Evolutionary conservation across 2,888 invertebrate genomes (phyloP), one percentile per base, ranked within the genome.

Genomic region (Tridacna crocea): DNA sequence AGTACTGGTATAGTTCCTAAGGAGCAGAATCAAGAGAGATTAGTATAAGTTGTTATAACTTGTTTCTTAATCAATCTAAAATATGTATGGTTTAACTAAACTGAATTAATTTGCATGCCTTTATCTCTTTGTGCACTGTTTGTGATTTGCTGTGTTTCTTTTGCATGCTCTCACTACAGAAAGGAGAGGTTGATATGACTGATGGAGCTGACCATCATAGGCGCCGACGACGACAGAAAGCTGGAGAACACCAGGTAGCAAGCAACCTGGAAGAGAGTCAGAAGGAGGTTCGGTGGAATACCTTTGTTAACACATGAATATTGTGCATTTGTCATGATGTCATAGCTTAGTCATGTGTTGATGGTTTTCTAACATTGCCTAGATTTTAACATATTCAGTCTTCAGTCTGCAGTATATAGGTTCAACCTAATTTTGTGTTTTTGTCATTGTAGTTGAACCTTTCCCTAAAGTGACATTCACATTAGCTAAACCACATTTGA

Each of bases 281-380:
- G 80, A 88, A 90, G 83, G 90, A 90, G 91, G 88, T 91, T 91
- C 85, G 92, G 90, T 90, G 91, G 92, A 92, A 89, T 87, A 88
- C 46, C 24, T 27, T 47, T 61, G 24, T 61, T 36, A 74, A 46
- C 36, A 55, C 36, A 60, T 22, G 17, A 17, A 47, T 47, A 61
- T 60, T 61, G 46, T 61, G 22, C 17, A 60, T 36, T 24, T 46
- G 17, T 48, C 51, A 70, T 51, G 24, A 47, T 70, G 24, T 70
- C 51, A 51, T 70, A 70, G 47, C 70, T 48, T 48, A 46, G 24
- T 26, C 66, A 12, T 17, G 15, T 26, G 17, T 36, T 36, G 27
- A 27, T 24, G 61, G 61, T n/a, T 61, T 22, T 61, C n/a, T 61
- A 61, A 22, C 61, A 61, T n/a, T 61, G 15, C 22, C 15, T 61